Base-by-base conservation (phyloP, 35 echinoderm and acorn worm species). In the Eucidaris tribuloides region DNA sequence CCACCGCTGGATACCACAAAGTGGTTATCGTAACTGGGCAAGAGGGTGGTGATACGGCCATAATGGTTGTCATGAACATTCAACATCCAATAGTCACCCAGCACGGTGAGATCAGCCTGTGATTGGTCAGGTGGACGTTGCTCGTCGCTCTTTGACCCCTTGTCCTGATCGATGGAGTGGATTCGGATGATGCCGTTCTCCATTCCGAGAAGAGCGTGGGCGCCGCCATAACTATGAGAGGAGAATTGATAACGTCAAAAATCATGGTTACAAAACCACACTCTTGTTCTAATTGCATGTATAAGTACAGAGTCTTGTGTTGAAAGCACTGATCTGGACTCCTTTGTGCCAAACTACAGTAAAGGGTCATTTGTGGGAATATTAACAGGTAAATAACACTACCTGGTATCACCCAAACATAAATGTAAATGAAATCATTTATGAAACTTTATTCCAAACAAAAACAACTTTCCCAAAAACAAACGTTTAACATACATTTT, bases 41-140 rank as follows among this genome's bases (percentile, higher is more conserved):
- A 71, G 20, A 90, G 52, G 42, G 46, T 62, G 11, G 90, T 90
- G 7, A 99, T 71, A 7, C 66, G 52, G 40, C 96, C 96, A 19
- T 93, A 93, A 58, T 87, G 59, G 71, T 97, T 99, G 72, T 93
- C 90, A 34, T 99, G 96, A 40, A 93, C 87, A 60, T 86, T 99
- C 30, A 99, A 60, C 79, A 88, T 84, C 96, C 96, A 99, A 80
- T 87, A 90, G 18, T 78, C 65, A 3, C 86, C 48, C 2, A 93
- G 71, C 3, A 7, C 50, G 45, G 85, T 79, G n/a, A 93, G 71
- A 19, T 93, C 90, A 9, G 84, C 89, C 61, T 88, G 89, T 31
- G 38, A 45, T 9, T 4, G 19, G 49, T 61, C 79, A 32, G 77
- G 89, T 3, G 34, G 65, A 40, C 46, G 79, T 23, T 79, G 44